A percentile compares a stretch with the other conserved stretches of the same genome.
Conservation (phyloP, 2,888 invertebrate genomes). For the Chloromyia formosa region DNA sequence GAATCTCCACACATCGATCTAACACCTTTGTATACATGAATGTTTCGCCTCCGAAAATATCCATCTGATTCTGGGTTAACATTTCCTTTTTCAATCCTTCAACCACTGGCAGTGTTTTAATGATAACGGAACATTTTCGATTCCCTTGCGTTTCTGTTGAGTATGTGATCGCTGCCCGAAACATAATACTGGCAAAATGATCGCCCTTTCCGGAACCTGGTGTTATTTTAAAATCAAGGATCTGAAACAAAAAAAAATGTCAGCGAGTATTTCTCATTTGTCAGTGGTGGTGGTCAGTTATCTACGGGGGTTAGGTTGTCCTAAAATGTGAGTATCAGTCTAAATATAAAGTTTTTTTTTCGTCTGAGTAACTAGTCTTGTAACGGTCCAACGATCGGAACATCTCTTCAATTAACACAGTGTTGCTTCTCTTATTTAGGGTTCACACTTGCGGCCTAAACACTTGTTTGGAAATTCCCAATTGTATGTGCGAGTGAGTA, state of each 20-base stretch:
- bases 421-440: too few relatives aligned
- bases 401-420: too few relatives aligned
- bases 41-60: slow-evolving; percentile 5
- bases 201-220: slow-evolving; percentile 20
- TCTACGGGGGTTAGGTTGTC: too few relatives aligned
- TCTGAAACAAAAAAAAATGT: neutral
- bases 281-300: too few relatives aligned
- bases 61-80: neutral
- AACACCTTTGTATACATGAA: slow-evolving; percentile 7
- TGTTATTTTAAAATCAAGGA: slow-evolving; percentile 14
- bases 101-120: slow-evolving; percentile 20
- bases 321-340: too few relatives aligned
- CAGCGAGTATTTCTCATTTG: too few relatives aligned
- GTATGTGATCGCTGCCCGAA: neutral
- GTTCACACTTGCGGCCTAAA: too few relatives aligned
- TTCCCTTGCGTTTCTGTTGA: neutral
- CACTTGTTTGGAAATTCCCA: too few relatives aligned
- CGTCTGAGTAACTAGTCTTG: too few relatives aligned
- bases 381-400: too few relatives aligned
- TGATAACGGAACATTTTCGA: neutral
- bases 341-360: too few relatives aligned
- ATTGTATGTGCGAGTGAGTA: too few relatives aligned
- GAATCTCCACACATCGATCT: neutral
- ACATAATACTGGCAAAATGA: slow-evolving; percentile 39
- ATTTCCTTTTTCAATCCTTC: slow-evolving; percentile 28